Conservation (phyloP, 2,797 vertebrate genomes). For the Antrozous pallidus region DNA sequence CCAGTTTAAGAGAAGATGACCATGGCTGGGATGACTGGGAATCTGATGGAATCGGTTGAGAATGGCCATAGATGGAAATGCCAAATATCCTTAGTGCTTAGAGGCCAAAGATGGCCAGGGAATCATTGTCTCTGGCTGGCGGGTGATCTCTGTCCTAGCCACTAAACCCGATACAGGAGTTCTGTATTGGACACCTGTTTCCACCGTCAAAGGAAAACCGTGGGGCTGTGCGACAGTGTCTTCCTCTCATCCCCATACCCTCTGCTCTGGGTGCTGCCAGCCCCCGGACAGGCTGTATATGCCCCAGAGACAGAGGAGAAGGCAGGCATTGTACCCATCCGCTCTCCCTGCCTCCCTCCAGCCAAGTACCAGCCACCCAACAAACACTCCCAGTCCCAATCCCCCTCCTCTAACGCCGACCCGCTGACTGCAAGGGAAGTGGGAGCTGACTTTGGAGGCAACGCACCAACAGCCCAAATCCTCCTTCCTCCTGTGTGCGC, state of each 20-base stretch:
- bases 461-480: background rate
- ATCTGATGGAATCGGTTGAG: background rate
- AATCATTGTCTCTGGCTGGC: background rate
- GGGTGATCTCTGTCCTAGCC: background rate
- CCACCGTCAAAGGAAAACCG: background rate
- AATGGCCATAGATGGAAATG: background rate
- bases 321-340: background rate
- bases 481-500: background rate
- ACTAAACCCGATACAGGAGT: background rate
- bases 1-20: background rate
- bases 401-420: background rate
- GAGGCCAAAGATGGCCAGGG: background rate
- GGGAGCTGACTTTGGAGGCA: background rate
- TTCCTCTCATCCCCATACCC: background rate
- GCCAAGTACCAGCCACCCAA: background rate
- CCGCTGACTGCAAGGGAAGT: background rate
- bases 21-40: background rate
- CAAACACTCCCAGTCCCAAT: background rate
- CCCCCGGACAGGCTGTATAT: background rate
- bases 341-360: background rate
- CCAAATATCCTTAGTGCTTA: background rate
- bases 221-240: background rate
- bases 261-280: background rate
- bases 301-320: background rate
- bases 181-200: background rate